Base-by-base conservation (phyloP, 2,797 vertebrate genomes). In the Eulemur mongoz region DNA sequence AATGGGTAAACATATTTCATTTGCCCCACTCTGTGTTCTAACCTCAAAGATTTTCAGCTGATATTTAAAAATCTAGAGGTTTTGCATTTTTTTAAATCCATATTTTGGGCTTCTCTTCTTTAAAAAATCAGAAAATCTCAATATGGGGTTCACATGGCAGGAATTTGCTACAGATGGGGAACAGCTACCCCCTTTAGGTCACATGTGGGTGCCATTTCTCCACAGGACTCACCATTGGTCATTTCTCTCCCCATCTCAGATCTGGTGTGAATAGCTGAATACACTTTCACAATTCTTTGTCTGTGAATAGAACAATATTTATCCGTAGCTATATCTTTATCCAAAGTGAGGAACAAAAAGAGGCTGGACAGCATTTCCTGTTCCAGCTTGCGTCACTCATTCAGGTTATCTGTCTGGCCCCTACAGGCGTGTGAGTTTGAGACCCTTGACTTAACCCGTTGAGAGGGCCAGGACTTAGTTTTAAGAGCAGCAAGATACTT, bases 401-500 rank as follows among this genome's bases (percentile, higher is more conserved):
- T 83, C 32, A 17, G 65, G 5, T 59, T 75, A 80, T 59, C 75
- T 87, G 23, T 22, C 10, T 25, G 22, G 30, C 8, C 23, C n/a
- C 38, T 11, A 8, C 57, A 63, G 59, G 25, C 27, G 27, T 78
- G 22, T 90, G 35, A 35, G 50, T 85, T 69, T 70, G 75, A 96
- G 85, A 63, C 69, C 89, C 20, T 72, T 72, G 50, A 65, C 59
- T 91, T 94, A 43, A 84, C 87, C 86, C 72, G 69, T 7, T 76
- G 63, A 61, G 65, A 80, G 38, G 27, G 25, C 5, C 70, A 12
- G 38, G 86, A 54, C 76, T 96, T 35, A 45, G 25, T 78, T 91
- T 79, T 94, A 84, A 96, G 63, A 35, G 65, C 52, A 84, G 80
- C 59, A 54, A 91, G 80, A 78, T 73, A 63, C 40, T 91, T 96